Conservation (phyloP, 2,797 vertebrate species). For the Acipenser transmontanus region DNA sequence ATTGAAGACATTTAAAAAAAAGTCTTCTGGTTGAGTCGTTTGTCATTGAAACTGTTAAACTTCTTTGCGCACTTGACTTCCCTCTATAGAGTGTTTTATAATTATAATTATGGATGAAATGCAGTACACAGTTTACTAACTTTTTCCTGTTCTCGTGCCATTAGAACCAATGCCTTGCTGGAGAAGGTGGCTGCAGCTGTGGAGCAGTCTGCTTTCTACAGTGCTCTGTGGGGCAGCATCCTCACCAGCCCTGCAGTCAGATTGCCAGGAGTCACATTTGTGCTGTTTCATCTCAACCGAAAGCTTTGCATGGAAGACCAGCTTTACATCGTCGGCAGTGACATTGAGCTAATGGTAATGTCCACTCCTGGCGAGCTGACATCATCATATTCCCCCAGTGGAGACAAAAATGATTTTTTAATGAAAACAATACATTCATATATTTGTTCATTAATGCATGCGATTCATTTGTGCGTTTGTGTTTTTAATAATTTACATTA, state of each 20-base stretch:
- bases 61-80: background rate
- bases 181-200: constrained; percentile 93
- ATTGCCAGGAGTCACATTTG: constrained; percentile 87
- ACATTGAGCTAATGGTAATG: constrained; percentile 94
- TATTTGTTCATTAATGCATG: too few relatives aligned
- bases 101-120: background rate
- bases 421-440: too few relatives aligned
- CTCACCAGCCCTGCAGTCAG: constrained; percentile 93
- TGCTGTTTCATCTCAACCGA: constrained; percentile 90
- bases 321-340: constrained; percentile 93
- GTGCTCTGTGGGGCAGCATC: constrained; percentile 96
- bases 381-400: too few relatives aligned
- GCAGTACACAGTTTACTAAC: background rate
- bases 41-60: background rate
- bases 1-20: too few relatives aligned
- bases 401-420: too few relatives aligned
- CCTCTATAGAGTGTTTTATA: background rate
- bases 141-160: background rate
- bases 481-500: too few relatives aligned
- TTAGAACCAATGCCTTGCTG: constrained; percentile 85
- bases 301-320: constrained; percentile 98
- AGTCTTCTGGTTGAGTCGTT: background rate
- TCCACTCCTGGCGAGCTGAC: too few relatives aligned
- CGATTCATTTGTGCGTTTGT: too few relatives aligned
- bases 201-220: constrained; percentile 93